Base-by-base conservation (phyloP, 2,797 vertebrate genomes). In the Macropodus opercularis region DNA sequence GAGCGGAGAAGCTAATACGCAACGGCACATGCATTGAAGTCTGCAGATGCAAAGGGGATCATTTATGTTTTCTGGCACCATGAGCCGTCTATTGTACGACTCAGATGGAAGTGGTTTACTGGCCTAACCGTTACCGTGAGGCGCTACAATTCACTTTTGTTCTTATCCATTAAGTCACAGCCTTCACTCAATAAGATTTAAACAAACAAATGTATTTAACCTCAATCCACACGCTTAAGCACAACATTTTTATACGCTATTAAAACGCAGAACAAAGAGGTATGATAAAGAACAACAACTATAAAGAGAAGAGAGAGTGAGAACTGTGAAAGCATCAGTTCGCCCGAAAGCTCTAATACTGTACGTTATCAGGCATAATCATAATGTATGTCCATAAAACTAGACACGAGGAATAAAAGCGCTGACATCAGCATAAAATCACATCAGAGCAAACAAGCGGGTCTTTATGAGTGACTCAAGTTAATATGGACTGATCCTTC, bases 371-470 rank as follows among this genome's bases (percentile, higher is more conserved):
- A n/a, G n/a, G n/a, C n/a, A n/a, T n/a, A n/a, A n/a, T n/a, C n/a
- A n/a, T n/a, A n/a, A n/a, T n/a, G n/a, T n/a, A n/a, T n/a, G n/a
- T n/a, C n/a, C n/a, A n/a, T n/a, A n/a, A n/a, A n/a, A n/a, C n/a
- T n/a, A n/a, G n/a, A n/a, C n/a, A n/a, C n/a, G n/a, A n/a, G n/a
- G n/a, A n/a, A n/a, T n/a, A n/a, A n/a, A n/a, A n/a, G n/a, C n/a
- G 19, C 1, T 55, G 22, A 23, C 18, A 14, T 57, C n/a, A 32
- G 27, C 11, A 36, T 43, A 43, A 8, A 68, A 36, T 62, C 29
- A 12, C 29, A 63, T 47, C 47, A 57, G 13, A 70, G 6, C 27
- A 65, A 72, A 35, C 14, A 61, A 60, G 66, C 42, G 2, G 5
- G 1, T 47, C 41, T 21, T 15, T 53, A 53, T 41, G 12, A 52